Evolutionary conservation across 2,888 invertebrate genomes (phyloP).

Genomic region (Ceraclea dissimilis): DNA sequence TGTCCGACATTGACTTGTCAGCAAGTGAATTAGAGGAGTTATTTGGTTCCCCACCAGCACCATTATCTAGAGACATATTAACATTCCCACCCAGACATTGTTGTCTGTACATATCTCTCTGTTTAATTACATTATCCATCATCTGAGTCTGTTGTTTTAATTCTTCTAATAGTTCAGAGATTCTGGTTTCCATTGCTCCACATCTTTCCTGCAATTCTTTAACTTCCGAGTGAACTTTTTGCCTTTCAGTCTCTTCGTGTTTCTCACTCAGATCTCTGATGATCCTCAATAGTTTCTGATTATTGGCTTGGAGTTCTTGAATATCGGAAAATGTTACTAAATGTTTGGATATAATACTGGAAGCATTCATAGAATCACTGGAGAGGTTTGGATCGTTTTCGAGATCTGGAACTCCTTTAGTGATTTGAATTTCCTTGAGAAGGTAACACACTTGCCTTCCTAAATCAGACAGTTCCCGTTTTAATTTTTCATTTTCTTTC

Average conservation of each 20-base stretch:
- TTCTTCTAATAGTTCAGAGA: slow-evolving; percentile 67
- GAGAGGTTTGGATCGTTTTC: slow-evolving; percentile 50
- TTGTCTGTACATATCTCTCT: slow-evolving; percentile 84
- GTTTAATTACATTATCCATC: slow-evolving; percentile 71
- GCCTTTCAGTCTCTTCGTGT: slow-evolving; percentile 72
- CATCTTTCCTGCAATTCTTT: slow-evolving; percentile 62
- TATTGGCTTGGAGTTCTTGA: slow-evolving; percentile 81
- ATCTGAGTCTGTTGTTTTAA: slow-evolving; percentile 76
- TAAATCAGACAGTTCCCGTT: slow-evolving; percentile 72
- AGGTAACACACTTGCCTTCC: slow-evolving; percentile 77
- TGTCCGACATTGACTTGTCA: slow-evolving; percentile 29
- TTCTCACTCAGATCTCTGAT: slow-evolving; percentile 79
- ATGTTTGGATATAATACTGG: slow-evolving; percentile 69
- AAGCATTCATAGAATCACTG: slow-evolving; percentile 40
- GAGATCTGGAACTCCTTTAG: slow-evolving; percentile 60
- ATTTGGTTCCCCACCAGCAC: slow-evolving; percentile 35
- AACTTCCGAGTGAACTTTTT: slow-evolving; percentile 58
- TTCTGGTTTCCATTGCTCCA: slow-evolving; percentile 57
- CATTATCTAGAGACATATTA: slow-evolving; percentile 31
- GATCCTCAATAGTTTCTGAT: slow-evolving; percentile 74
- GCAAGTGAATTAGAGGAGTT: slow-evolving; percentile 38
- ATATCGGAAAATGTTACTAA: slow-evolving; percentile 86
- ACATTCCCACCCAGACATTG: slow-evolving; percentile 51
- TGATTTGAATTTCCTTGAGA: slow-evolving; percentile 77
- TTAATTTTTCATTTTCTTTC: slow-evolving; percentile 71